These are phyloP conservation scores for Drosophila mimica DNA, from an alignment of 2,888 invertebrate genomes.

Conservation along the genomic window DNA sequence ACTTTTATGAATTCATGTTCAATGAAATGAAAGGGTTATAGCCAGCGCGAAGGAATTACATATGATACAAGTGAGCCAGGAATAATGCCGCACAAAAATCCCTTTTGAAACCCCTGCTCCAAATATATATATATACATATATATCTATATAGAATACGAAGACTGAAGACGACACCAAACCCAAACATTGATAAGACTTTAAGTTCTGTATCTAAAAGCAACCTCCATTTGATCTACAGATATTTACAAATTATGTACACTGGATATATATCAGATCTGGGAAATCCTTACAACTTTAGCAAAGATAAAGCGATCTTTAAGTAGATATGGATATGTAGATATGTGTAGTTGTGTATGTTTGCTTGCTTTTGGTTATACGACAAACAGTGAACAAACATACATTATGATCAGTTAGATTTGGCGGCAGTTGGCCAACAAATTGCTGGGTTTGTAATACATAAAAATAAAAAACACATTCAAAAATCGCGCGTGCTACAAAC, in stretches of 20 bases:
- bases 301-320: background rate
- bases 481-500: constrained; percentile 54
- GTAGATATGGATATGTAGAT: constrained; percentile 10
- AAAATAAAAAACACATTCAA: constrained; percentile 29
- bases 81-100: constrained; percentile 32
- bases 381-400: constrained; percentile 46
- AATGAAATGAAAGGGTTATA: constrained; percentile 62
- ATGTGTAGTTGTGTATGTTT: constrained; percentile 21
- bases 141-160: background rate
- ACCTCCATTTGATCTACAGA: background rate
- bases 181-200: constrained; percentile 19
- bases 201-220: background rate
- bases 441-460: constrained; percentile 34
- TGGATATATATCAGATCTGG: background rate
- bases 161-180: constrained; percentile 25
- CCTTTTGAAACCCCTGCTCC: background rate
- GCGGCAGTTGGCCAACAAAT: constrained; percentile 29
- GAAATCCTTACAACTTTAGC: background rate
- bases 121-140: background rate
- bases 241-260: background rate
- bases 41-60: constrained; percentile 57
- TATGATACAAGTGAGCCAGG: constrained; percentile 15
- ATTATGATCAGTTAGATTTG: constrained; percentile 26
- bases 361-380: constrained; percentile 32
- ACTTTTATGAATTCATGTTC: constrained; percentile 51